These are phyloP conservation scores for Zaprionus ghesquierei DNA, from an alignment of 1,140 invertebrate species.

Conservation along the genomic window DNA sequence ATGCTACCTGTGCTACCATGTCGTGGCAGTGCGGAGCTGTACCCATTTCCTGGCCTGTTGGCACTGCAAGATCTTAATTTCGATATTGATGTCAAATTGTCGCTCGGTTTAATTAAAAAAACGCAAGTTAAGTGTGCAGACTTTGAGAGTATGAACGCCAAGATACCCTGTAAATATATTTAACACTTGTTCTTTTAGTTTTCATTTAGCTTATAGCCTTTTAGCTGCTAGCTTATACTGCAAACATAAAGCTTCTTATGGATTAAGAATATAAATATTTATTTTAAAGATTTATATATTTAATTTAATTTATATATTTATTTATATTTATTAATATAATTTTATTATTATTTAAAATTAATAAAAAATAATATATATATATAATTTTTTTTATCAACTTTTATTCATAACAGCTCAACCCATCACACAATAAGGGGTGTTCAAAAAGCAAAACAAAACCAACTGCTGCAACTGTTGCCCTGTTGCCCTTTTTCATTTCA, in stretches of 20 bases:
- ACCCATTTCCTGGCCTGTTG: slow-evolving; percentile 6
- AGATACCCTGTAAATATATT: not conserved
- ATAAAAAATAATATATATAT: no score
- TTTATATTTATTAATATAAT: no score
- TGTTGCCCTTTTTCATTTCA: not conserved
- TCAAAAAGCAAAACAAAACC: not conserved
- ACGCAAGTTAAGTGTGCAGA: slow-evolving; percentile 8
- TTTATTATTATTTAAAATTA: no score
- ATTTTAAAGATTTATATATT: not conserved
- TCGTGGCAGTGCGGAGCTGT: not conserved
- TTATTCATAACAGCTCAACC: no score
- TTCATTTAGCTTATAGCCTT: no score
- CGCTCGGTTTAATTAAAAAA: slow-evolving; percentile 75
- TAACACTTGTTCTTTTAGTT: no score
- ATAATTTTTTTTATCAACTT: no score
- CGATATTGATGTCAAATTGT: slow-evolving; percentile 81
- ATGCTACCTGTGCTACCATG: not conserved
- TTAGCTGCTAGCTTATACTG: no score
- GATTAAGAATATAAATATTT: no score
- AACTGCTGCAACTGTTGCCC: slow-evolving; percentile 31
- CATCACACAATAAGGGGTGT: not conserved
- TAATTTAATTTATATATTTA: not conserved
- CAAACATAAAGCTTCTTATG: no score
- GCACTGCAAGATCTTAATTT: slow-evolving; percentile 75
- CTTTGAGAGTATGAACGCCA: not conserved